Evolutionary conservation across 2,888 invertebrate genomes (phyloP).

Genomic region (Melieria crassipennis): DNA sequence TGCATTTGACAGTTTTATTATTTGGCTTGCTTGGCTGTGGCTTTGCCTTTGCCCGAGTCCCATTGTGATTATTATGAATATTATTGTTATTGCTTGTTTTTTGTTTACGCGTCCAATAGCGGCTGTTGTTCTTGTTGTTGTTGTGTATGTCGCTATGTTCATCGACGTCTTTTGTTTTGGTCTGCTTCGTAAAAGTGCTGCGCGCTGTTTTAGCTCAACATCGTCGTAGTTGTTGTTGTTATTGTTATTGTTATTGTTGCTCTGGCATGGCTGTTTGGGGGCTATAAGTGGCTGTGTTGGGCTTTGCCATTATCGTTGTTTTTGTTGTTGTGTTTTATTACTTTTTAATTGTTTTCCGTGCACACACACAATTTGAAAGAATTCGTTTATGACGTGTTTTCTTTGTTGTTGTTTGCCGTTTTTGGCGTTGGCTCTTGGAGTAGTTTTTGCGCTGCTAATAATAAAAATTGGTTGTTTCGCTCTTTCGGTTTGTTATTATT

Average conservation of each 20-base stretch:
- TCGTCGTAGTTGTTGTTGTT: background rate
- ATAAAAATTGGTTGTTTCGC: conserved; percentile 26
- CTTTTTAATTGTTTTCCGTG: conserved; percentile 27
- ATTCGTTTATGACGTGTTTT: background rate
- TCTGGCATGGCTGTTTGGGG: background rate
- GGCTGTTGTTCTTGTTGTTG: conserved; percentile 9
- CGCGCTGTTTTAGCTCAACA: background rate
- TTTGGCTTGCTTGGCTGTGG: too few species aligned
- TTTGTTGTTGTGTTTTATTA: conserved; percentile 13
- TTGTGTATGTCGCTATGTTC: conserved; percentile 7
- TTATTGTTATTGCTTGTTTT: conserved; percentile 18
- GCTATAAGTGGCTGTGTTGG: background rate
- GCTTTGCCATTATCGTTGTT: conserved; percentile 3
- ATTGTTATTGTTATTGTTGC: background rate
- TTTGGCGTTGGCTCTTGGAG: conserved; percentile 28
- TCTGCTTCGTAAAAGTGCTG: conserved; percentile 12
- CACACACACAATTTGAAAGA: background rate
- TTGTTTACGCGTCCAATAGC: conserved; percentile 17
- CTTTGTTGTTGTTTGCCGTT: background rate
- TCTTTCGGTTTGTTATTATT: conserved; percentile 10
- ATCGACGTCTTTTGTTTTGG: conserved; percentile 26
- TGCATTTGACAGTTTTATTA: too few species aligned
- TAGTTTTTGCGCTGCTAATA: conserved; percentile 15
- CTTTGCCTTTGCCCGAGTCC: too few species aligned
- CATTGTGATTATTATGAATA: conserved; percentile 12